Evolutionary conservation across 2,888 invertebrate genomes (phyloP).

Genomic region (Stenoptilia bipunctidactyla): DNA sequence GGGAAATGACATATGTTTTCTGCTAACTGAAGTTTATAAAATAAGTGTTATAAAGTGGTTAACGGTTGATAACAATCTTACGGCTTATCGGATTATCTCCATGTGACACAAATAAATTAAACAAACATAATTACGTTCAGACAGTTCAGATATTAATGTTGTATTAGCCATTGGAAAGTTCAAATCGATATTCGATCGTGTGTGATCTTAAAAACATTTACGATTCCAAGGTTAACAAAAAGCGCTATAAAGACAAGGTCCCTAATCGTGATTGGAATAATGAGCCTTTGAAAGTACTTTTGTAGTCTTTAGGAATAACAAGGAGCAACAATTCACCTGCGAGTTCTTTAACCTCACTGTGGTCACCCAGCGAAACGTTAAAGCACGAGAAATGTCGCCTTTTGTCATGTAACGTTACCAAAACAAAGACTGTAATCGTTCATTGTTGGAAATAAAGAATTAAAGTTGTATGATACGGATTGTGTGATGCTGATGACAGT

Average conservation of each 20-base stretch:
- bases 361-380: constrained; percentile 40
- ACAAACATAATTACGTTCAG: too few relatives aligned
- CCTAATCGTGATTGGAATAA: constrained; percentile 50
- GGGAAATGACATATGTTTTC: too few relatives aligned
- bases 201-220: too few relatives aligned
- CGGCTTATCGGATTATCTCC: too few relatives aligned
- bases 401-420: constrained; percentile 13
- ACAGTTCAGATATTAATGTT: too few relatives aligned
- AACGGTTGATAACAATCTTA: too few relatives aligned
- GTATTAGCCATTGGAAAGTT: too few relatives aligned
- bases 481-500: background rate
- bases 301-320: constrained; percentile 60
- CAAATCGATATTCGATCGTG: too few relatives aligned
- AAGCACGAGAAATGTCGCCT: constrained; percentile 6
- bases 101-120: too few relatives aligned
- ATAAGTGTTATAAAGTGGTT: too few relatives aligned
- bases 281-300: constrained; percentile 33
- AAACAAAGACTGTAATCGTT: constrained; percentile 4
- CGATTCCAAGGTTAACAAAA: constrained; percentile 28
- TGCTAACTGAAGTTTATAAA: too few relatives aligned
- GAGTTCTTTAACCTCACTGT: constrained; percentile 56
- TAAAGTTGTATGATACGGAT: background rate
- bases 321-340: constrained; percentile 23
- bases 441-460: background rate
- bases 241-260: constrained; percentile 41